Conservation (phyloP, 2,113 vertebrate species). For the Otus sunia region DNA sequence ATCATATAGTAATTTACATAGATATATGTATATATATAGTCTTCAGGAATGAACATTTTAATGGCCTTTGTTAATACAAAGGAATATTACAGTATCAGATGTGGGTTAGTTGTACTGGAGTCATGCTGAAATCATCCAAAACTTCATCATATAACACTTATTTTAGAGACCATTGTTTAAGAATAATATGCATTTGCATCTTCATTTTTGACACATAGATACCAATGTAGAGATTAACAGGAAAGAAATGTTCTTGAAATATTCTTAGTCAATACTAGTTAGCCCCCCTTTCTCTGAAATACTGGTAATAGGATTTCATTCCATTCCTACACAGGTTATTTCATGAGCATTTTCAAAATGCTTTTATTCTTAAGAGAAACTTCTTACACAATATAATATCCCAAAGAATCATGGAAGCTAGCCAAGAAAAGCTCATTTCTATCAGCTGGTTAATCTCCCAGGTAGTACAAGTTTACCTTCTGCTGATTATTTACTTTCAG, state of each 20-base stretch:
- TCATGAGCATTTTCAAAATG: not conserved
- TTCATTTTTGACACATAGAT: not conserved
- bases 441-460: not conserved
- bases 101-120: not conserved
- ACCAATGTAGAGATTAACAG: not conserved
- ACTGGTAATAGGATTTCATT: not conserved
- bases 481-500: not conserved
- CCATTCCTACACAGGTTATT: not conserved
- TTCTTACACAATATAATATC: not conserved
- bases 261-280: not conserved
- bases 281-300: not conserved
- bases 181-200: not conserved
- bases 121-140: not conserved
- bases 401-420: not conserved
- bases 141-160: not conserved
- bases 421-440: not conserved
- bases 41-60: not conserved
- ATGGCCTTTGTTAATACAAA: not conserved
- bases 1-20: not conserved
- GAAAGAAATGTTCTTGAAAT: not conserved
- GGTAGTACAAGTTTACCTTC: not conserved
- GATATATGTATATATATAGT: accelerated
- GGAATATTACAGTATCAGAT: not conserved
- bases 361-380: not conserved
- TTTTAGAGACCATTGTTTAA: not conserved